A percentile compares a stretch with the other conserved stretches of the same genome.
phyloP scores from a whole-genome alignment of 2,888 invertebrate species.

The Torymus auratus region DNA sequence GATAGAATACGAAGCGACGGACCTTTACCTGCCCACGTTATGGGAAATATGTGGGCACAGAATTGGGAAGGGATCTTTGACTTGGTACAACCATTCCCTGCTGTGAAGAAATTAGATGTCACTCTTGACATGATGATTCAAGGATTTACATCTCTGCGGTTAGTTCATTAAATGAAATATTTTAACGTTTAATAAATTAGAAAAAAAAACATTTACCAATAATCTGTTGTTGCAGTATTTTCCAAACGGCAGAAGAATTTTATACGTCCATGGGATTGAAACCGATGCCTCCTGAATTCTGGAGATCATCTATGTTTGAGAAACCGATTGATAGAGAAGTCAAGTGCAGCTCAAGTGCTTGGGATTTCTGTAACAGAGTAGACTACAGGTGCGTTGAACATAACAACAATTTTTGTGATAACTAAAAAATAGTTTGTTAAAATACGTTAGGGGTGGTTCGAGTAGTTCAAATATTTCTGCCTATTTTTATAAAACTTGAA shows the following conservation, averaged over 20 bases:
- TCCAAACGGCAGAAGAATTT: constrained; percentile 90
- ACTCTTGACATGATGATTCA: constrained; percentile 87
- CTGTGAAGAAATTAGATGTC: constrained; percentile 84
- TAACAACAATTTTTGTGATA: not conserved
- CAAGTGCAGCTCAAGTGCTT: constrained; percentile 87
- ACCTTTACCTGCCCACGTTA: constrained; percentile 89
- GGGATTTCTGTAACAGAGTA: constrained; percentile 90
- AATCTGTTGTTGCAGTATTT: constrained; percentile 80
- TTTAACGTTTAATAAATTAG: not conserved
- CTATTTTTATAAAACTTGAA: too few relatives aligned
- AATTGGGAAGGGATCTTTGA: constrained; percentile 88
- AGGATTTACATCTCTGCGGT: constrained; percentile 86
- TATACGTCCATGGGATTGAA: constrained; percentile 88
- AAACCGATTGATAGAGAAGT: constrained; percentile 85
- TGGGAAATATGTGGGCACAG: constrained; percentile 92
- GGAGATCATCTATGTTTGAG: constrained; percentile 88
- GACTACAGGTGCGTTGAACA: constrained; percentile 84
- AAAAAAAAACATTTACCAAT: not conserved
- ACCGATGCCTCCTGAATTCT: constrained; percentile 89
- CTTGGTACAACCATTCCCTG: constrained; percentile 86
- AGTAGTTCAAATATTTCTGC: too few relatives aligned
- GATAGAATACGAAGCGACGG: constrained; percentile 82
- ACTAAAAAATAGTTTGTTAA: not conserved
- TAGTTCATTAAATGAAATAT: constrained; percentile 51
- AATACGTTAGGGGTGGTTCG: too few relatives aligned